A percentile compares a stretch with the other conserved stretches of the same genome.
Conservation (phyloP, 2,888 invertebrate species). For the Lasioglossum oenotherae region DNA sequence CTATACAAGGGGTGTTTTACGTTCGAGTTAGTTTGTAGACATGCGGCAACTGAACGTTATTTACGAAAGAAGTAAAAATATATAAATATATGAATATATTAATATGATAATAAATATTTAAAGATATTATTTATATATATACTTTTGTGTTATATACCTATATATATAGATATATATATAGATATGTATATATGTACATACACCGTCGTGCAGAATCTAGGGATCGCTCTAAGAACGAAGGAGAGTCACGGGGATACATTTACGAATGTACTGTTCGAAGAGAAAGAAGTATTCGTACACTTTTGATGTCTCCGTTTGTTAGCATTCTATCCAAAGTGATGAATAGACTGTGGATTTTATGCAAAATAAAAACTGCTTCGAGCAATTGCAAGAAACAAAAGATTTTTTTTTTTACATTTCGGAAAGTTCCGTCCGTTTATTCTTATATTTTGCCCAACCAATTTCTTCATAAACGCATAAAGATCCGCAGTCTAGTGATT, state of each 20-base stretch:
- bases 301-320: not conserved
- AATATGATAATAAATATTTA: slow-evolving; percentile 67
- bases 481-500: not conserved
- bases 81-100: slow-evolving; percentile 63
- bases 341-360: not conserved
- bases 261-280: not conserved
- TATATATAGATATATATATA: slow-evolving; percentile 27
- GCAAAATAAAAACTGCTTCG: too few relatives aligned
- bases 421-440: too few relatives aligned
- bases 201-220: slow-evolving; percentile 56
- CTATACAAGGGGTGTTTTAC: slow-evolving; percentile 66
- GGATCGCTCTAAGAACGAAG: slow-evolving; percentile 62
- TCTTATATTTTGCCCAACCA: too few relatives aligned
- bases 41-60: slow-evolving; percentile 76
- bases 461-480: too few relatives aligned
- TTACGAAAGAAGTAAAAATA: slow-evolving; percentile 54
- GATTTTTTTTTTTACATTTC: too few relatives aligned
- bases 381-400: too few relatives aligned
- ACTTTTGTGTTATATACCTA: slow-evolving; percentile 22
- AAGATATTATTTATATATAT: slow-evolving; percentile 37
- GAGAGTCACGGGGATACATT: slow-evolving; percentile 42
- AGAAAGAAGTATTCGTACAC: slow-evolving; percentile 1
- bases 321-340: not conserved
- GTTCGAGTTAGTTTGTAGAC: slow-evolving; percentile 78
- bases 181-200: slow-evolving; percentile 44